Evolutionary conservation across 2,797 vertebrate genomes (phyloP).

Genomic region (Falco cherrug): DNA sequence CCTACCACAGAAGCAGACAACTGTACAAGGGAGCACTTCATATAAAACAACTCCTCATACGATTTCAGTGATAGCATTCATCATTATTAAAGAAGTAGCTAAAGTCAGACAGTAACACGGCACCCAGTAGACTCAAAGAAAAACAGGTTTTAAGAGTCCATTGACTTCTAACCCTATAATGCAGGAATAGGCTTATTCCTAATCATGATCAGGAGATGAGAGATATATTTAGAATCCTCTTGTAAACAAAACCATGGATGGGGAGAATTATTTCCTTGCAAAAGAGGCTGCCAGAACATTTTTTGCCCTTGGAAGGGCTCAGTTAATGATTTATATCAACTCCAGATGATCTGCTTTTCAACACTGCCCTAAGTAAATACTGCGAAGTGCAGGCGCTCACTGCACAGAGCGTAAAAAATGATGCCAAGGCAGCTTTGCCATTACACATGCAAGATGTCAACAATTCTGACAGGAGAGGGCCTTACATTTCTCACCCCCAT

Average conservation of each 20-base stretch:
- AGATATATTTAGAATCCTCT: slow-evolving; percentile 41
- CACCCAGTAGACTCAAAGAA: background rate
- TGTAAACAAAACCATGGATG: slow-evolving; percentile 24
- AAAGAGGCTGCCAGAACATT: slow-evolving; percentile 22
- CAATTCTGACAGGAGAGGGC: background rate
- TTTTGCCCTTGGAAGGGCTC: background rate
- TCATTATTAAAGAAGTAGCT: background rate
- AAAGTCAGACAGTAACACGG: background rate
- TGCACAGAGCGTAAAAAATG: background rate
- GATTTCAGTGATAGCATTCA: background rate
- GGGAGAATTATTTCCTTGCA: background rate
- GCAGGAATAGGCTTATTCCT: background rate
- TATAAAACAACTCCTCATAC: background rate
- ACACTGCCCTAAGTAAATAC: background rate
- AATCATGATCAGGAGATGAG: background rate
- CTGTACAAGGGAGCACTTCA: background rate
- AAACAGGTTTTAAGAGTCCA: background rate
- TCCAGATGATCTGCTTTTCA: slow-evolving; percentile 29
- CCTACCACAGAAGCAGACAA: background rate
- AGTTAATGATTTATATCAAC: background rate
- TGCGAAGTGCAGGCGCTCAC: background rate
- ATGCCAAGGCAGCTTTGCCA: background rate
- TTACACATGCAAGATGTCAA: background rate
- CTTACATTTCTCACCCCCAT: background rate
- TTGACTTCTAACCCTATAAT: background rate